Conservation (phyloP, 2,888 invertebrate species). For the Lithophane socia region DNA sequence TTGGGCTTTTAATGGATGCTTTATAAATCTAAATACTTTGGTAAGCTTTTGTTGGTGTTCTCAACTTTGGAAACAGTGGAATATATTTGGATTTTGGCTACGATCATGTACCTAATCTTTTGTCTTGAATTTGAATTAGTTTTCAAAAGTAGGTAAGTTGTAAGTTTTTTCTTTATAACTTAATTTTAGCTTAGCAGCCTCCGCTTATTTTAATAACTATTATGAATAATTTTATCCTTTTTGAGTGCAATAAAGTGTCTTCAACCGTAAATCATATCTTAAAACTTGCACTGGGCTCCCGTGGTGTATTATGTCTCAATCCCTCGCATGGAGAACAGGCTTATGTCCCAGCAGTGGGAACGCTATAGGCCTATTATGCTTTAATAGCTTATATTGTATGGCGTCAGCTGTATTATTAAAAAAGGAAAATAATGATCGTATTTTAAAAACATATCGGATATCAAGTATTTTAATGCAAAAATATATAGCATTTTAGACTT, state of each 20-base stretch:
- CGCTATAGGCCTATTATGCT: too few species aligned
- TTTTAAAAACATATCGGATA: background rate
- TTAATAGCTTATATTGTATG: too few species aligned
- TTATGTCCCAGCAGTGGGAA: too few species aligned
- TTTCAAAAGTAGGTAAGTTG: background rate
- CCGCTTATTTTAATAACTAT: background rate
- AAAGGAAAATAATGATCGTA: background rate
- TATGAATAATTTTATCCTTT: too few species aligned
- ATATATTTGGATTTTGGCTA: conserved; percentile 15
- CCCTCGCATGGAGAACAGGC: background rate
- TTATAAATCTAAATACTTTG: conserved; percentile 24
- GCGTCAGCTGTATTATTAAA: too few species aligned
- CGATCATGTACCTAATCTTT: too few species aligned
- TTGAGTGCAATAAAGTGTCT: background rate
- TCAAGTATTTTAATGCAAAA: too few species aligned
- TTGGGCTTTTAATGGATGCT: conserved; percentile 35
- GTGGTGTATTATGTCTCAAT: background rate
- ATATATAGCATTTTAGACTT: too few species aligned
- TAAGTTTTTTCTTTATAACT: background rate
- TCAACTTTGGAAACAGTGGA: background rate
- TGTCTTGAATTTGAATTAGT: background rate
- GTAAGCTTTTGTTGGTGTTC: conserved; percentile 13
- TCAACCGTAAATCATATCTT: background rate
- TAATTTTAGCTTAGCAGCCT: background rate
- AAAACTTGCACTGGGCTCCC: background rate